Base-by-base conservation (phyloP, 2,797 vertebrate species). In the Sebastes vulpes region DNA sequence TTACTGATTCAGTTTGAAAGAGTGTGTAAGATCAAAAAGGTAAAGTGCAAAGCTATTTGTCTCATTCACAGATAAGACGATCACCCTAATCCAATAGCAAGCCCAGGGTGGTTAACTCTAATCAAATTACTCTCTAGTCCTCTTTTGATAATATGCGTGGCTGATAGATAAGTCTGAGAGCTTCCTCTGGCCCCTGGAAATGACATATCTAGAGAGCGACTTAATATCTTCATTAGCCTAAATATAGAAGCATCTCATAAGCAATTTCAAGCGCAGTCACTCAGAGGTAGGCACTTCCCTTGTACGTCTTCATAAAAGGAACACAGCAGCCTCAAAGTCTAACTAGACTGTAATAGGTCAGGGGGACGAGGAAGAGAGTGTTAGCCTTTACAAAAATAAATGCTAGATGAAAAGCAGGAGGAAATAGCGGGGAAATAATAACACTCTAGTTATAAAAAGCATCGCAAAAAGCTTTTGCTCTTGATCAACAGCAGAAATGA, bases 231-330 rank as follows among this genome's bases (percentile, higher is more conserved):
- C 72, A 86, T 92, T 90, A 86, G 77, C 56, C 92, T 94, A 93
- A 89, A 95, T 90, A 91, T 93, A 93, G 91, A 87, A 84, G 79
- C 86, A 81, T 91, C 82, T 93, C 92, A 91, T 81, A 74, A 88
- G 81, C 91, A 92, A 95, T 95, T 95, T 92, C 84, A 91, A 91
- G 83, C n/a, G 4, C 90, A 92, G 90, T 91, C 91, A 92, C 79
- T 94, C 92, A 93, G 79, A 91, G 77, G 83, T 79, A 65, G 85
- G 81, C 78, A 38, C 71, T 50, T 83, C 88, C 76, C 73, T 72
- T 66, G 73, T 75, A 69, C 5, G 31, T 70, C 84, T 91, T 86
- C 82, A 81, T 86, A 82, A 80, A 53, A 82, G 67, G 28, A 86
- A 70, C 65, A 75, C 35, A 28, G 81, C 72, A 79, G 77, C 73